Percentiles rank a stretch among this genome's conserved stretches.
These are phyloP conservation scores for Salpingus planirostris DNA, from an alignment of 2,888 invertebrate genomes.

Conservation along the genomic window DNA sequence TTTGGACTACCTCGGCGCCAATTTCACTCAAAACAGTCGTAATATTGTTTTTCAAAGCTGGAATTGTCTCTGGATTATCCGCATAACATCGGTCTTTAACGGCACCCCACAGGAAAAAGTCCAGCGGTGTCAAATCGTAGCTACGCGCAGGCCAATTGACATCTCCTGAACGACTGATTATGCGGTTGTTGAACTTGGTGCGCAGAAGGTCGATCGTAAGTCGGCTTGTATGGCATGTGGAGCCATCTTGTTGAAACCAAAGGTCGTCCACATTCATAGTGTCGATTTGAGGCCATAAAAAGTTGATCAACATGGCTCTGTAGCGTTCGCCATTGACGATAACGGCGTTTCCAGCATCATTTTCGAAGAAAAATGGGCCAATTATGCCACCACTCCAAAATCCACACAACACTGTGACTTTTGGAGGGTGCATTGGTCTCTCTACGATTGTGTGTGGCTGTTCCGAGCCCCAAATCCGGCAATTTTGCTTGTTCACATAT, in stretches of 20 bases:
- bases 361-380: slow-evolving; percentile 17
- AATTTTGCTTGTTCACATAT: slow-evolving; percentile 2
- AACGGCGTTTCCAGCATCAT: slow-evolving; percentile 11
- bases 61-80: too few species aligned
- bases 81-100: too few species aligned
- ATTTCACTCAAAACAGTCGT: too few species aligned
- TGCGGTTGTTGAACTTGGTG: too few species aligned
- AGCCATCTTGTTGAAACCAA: slow-evolving; percentile 14
- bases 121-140: too few species aligned
- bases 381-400: slow-evolving; percentile 8
- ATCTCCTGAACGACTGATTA: too few species aligned
- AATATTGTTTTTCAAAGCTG: too few species aligned
- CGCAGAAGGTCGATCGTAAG: slow-evolving; percentile 4
- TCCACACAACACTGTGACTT: slow-evolving; percentile 13
- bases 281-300: slow-evolving; percentile 11
- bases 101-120: too few species aligned
- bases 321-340: slow-evolving; percentile 19
- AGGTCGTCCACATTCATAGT: slow-evolving; percentile 7
- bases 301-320: slow-evolving; percentile 13
- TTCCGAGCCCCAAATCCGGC: slow-evolving; percentile 4
- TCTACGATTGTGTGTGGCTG: slow-evolving; percentile 8
- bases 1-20: too few species aligned
- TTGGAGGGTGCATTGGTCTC: slow-evolving; percentile 6
- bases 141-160: too few species aligned
- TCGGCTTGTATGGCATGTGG: slow-evolving; percentile 9